Base-by-base conservation (phyloP, 2,888 invertebrate genomes). In the Ectobius pallidus region DNA sequence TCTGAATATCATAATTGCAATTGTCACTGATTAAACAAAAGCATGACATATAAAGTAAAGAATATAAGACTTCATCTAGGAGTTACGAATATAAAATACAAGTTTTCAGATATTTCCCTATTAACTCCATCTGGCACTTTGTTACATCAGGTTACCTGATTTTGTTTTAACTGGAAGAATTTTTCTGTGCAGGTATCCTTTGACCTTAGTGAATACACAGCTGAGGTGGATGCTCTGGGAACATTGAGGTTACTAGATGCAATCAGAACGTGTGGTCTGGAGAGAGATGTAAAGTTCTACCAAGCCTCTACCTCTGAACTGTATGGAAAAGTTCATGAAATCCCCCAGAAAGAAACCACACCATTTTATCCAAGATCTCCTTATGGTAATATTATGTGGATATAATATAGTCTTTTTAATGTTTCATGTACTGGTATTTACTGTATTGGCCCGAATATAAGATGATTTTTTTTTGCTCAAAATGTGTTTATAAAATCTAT, bases 131-230 rank as follows among this genome's bases (percentile, higher is more conserved):
- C n/a, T n/a, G n/a, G n/a, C n/a, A n/a, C n/a, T n/a, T n/a, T n/a
- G n/a, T n/a, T n/a, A n/a, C n/a, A n/a, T n/a, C n/a, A n/a, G n/a
- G n/a, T n/a, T n/a, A n/a, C n/a, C n/a, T n/a, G n/a, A 34, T 34
- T 34, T 34, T 52, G 18, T 20, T 34, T 18, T 49, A 49, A 16
- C 49, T 49, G 6, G 49, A 4, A 39, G 9, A 39, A n/a, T 49
- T 9, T 1, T 49, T 3, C n/a, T n/a, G n/a, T n/a, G n/a, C n/a
- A 91, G 91, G 89, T 92, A 52, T 99, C 99, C 0, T 99, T 99
- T 82, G 99, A 99, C 81, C 86, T 99, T 75, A 97, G 97, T 79
- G 99, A 99, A 84, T 99, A 99, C 81, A 99, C 99, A 0, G 97
- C 99, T 0, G 97, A 99, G 85, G 97, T 98, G 1, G 97, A 97